These are phyloP conservation scores for Microplitis mediator DNA, from an alignment of 1,140 invertebrate genomes.

Conservation along the genomic window DNA sequence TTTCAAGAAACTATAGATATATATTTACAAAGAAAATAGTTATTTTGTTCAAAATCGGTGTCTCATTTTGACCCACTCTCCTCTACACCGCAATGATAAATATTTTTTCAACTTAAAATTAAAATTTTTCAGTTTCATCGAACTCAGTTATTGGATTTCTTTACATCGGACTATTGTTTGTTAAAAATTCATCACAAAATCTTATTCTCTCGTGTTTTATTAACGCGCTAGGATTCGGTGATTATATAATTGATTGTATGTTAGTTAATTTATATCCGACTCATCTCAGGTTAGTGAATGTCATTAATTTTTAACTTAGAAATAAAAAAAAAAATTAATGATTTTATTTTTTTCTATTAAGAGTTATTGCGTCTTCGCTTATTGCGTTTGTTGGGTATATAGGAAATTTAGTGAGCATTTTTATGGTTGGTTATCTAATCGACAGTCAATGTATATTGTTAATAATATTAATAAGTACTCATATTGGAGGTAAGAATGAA, in stretches of 20 bases:
- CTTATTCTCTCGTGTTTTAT: constrained; percentile 56
- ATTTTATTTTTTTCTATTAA: constrained; percentile 31
- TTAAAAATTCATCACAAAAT: constrained; percentile 55
- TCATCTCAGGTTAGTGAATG: constrained; percentile 50
- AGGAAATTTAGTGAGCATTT: constrained; percentile 50
- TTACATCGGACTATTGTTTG: constrained; percentile 57
- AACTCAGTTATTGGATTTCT: constrained; percentile 50
- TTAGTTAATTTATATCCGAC: constrained; percentile 58
- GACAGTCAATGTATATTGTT: constrained; percentile 52
- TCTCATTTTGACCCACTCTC: no score
- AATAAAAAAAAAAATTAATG: background rate
- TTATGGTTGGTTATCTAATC: constrained; percentile 54
- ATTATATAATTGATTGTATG: constrained; percentile 49
- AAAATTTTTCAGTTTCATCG: constrained; percentile 51
- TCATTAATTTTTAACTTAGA: background rate
- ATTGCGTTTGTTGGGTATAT: constrained; percentile 49
- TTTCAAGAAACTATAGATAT: no score
- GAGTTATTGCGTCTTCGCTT: constrained; percentile 54
- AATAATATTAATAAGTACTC: constrained; percentile 44
- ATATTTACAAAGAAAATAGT: no score
- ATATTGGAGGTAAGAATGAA: constrained; percentile 47
- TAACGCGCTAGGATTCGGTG: constrained; percentile 52
- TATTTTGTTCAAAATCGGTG: no score
- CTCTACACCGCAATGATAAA: no score
- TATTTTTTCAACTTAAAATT: no score